Evolutionary conservation across 2,113 vertebrate species (phyloP), one percentile per base, ranked within the genome.

Genomic region (Melospiza melodia): DNA sequence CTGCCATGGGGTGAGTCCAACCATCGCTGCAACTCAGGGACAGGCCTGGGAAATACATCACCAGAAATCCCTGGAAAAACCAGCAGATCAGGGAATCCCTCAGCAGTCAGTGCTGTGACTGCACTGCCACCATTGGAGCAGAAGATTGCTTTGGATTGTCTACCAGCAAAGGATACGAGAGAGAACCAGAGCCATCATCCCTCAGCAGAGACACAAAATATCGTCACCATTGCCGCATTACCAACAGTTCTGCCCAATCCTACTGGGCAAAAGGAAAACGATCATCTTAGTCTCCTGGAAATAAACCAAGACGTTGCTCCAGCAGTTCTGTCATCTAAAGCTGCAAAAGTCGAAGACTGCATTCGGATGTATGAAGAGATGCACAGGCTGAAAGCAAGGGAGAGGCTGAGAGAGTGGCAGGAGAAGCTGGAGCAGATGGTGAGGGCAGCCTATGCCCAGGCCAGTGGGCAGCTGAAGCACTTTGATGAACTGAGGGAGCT

Each of bases 401-500:
- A 97, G 76, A 97, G 98, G 80, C 94, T 99, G 44, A 97, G 94
- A 16, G 93, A 96, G 15, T 97, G 99, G 76, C 98, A 98, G 96
- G 99, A 99, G 76, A 89, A 97, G 71, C 98, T 98, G 54, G 98
- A 99, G 84, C 97, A 97, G 95, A 95, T 95, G 95, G 97, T 98
- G 79, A 98, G 66, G 10, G 89, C 94, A 5, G 97, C 98, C 41
- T 98, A 98, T 0, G 98, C 97, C 52, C 97, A 98, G 23, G 99
- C 99, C 18, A 98, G 95, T 0, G 99, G 99, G 48, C 98, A 99
- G 51, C 98, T 99, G 69, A 99, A 99, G 62, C 98, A 99, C 44
- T 99, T 99, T 8, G 99, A 99, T 76, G 99, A 99, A 68, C 93
- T 98, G n/a, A 98, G 98, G 98, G 98, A 99, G 93, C 96, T 99